Evolutionary conservation across 2,888 invertebrate species (phyloP).

Genomic region (Drosophila helvetica): DNA sequence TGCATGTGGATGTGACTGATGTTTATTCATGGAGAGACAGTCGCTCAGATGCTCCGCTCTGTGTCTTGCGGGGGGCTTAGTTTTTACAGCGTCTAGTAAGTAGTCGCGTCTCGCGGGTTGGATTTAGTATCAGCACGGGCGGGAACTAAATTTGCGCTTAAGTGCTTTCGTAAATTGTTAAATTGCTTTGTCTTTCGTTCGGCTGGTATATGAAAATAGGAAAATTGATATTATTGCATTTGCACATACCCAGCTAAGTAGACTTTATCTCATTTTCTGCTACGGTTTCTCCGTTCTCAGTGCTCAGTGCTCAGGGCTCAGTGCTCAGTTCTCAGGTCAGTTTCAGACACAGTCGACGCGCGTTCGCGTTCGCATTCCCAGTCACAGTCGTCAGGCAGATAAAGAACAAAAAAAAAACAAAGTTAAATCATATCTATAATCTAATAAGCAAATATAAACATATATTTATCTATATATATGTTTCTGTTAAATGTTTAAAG

Average conservation of each 20-base stretch:
- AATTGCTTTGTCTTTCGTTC: slow-evolving; percentile 79
- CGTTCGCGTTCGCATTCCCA: slow-evolving; percentile 6
- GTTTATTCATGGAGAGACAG: slow-evolving; percentile 63
- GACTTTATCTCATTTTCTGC: slow-evolving; percentile 55
- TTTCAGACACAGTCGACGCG: slow-evolving; percentile 51
- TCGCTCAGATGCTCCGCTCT: neutral
- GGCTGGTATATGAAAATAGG: slow-evolving; percentile 65
- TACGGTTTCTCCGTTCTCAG: slow-evolving; percentile 26
- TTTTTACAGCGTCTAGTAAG: slow-evolving; percentile 36
- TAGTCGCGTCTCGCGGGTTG: slow-evolving; percentile 8
- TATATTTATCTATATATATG: no score
- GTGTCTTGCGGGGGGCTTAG: slow-evolving; percentile 28
- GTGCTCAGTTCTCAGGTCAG: slow-evolving; percentile 16
- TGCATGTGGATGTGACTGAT: slow-evolving; percentile 30
- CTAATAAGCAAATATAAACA: slow-evolving; percentile 41
- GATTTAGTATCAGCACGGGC: slow-evolving; percentile 18
- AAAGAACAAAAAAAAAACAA: slow-evolving; percentile 27
- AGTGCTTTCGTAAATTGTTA: slow-evolving; percentile 81
- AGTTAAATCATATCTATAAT: slow-evolving; percentile 43
- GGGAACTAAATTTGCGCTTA: slow-evolving; percentile 68
- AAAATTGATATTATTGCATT: slow-evolving; percentile 76
- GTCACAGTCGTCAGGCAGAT: slow-evolving; percentile 16
- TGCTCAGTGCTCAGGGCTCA: neutral
- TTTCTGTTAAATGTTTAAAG: neutral
- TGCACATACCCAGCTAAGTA: slow-evolving; percentile 56